These are phyloP conservation scores for Baryphthengus martii DNA, from an alignment of 2,113 vertebrate species.

Conservation along the genomic window DNA sequence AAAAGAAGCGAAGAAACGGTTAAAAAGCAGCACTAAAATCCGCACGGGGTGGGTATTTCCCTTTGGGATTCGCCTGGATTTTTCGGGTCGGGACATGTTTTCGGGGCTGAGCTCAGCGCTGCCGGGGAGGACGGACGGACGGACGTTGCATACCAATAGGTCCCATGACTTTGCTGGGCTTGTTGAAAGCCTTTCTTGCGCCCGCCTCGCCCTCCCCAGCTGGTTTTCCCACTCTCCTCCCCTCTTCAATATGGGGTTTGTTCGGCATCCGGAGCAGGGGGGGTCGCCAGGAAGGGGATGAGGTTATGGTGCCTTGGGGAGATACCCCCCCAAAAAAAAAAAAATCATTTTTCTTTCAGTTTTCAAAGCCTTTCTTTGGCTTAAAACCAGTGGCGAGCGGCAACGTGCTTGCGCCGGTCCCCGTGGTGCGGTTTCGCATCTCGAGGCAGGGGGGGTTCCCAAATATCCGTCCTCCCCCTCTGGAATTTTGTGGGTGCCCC, in stretches of 20 bases:
- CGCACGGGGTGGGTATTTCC: background rate
- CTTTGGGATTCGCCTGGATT: background rate
- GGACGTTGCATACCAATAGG: slow-evolving; percentile 48
- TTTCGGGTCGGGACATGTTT: background rate
- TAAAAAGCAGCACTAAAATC: background rate
- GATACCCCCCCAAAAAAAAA: background rate
- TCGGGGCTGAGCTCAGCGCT: background rate
- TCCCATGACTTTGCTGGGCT: slow-evolving; percentile 41
- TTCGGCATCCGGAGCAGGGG: background rate
- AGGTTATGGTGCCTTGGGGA: background rate
- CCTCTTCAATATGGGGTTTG: slow-evolving; percentile 19
- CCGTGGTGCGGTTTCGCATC: too few species aligned
- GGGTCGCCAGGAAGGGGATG: too few species aligned
- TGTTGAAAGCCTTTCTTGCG: slow-evolving; percentile 45
- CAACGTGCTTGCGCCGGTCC: too few species aligned
- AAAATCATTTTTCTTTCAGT: background rate
- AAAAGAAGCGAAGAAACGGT: background rate
- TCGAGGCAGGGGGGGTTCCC: background rate
- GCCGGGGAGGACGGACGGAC: background rate
- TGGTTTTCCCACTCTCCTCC: background rate
- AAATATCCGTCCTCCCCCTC: too few species aligned
- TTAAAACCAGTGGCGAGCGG: background rate
- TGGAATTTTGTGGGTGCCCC: too few species aligned
- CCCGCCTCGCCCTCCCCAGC: background rate
- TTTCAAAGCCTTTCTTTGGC: background rate